Evolutionary conservation across 1,140 invertebrate species (phyloP).

Genomic region (Caenorhabditis brenneri): DNA sequence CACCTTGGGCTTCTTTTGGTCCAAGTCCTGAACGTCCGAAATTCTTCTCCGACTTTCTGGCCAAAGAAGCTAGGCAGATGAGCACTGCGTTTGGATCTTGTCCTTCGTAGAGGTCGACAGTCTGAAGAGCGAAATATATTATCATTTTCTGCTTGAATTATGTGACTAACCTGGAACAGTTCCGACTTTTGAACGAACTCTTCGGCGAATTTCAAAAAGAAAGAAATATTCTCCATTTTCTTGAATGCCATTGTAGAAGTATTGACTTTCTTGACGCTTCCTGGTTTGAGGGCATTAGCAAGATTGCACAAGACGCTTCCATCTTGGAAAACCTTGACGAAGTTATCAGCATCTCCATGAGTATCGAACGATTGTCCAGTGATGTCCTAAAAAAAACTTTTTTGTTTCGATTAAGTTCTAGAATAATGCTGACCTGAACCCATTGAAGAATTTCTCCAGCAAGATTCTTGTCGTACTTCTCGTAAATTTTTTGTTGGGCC

Average conservation of each 20-base stretch:
- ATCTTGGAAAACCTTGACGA: conserved; percentile 61
- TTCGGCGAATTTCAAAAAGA: conserved; percentile 64
- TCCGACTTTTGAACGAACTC: conserved; percentile 63
- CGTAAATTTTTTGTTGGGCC: conserved; percentile 67
- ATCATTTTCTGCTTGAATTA: neutral
- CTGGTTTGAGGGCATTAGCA: conserved; percentile 62
- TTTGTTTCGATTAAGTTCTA: too few relatives aligned
- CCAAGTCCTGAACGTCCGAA: conserved; percentile 76
- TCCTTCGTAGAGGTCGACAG: conserved; percentile 65
- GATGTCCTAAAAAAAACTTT: conserved; percentile 17
- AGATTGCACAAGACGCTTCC: conserved; percentile 60
- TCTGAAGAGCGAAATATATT: conserved; percentile 46
- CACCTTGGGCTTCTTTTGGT: conserved; percentile 79
- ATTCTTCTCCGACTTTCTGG: conserved; percentile 62
- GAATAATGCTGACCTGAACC: conserved; percentile 47
- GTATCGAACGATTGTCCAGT: conserved; percentile 56
- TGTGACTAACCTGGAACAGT: conserved; percentile 58
- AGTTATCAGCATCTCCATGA: conserved; percentile 59
- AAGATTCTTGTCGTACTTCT: conserved; percentile 61
- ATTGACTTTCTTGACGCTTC: conserved; percentile 66
- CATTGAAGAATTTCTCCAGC: conserved; percentile 62
- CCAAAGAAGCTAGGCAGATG: conserved; percentile 62
- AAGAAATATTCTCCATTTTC: conserved; percentile 69
- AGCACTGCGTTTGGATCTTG: conserved; percentile 69
- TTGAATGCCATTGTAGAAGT: conserved; percentile 66